These are phyloP conservation scores for Climacteris rufus DNA, from an alignment of 2,113 vertebrate genomes.

Conservation along the genomic window DNA sequence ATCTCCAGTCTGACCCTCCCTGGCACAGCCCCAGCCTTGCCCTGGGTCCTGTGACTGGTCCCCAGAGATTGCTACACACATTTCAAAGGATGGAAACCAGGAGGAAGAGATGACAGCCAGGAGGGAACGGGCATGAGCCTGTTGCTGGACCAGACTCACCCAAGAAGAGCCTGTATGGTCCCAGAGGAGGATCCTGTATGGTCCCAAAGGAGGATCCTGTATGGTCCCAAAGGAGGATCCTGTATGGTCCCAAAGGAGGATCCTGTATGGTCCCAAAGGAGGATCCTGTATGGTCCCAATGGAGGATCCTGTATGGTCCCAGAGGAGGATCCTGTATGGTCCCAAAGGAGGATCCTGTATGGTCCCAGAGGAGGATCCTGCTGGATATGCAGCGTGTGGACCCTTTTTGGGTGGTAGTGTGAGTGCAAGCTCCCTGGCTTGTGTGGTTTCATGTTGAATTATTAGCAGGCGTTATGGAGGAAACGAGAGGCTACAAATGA, in stretches of 20 bases:
- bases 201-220: too few relatives aligned
- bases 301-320: too few relatives aligned
- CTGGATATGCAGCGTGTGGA: neutral
- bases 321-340: too few relatives aligned
- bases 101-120: neutral
- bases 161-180: rapidly evolving
- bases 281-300: too few relatives aligned
- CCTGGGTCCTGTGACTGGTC: neutral
- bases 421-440: neutral
- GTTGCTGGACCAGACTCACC: neutral
- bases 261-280: neutral
- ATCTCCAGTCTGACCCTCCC: rapidly evolving
- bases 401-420: rapidly evolving
- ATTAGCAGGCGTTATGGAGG: neutral
- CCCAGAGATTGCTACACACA: neutral
- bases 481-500: neutral
- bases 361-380: neutral
- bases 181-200: neutral
- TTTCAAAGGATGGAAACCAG: neutral
- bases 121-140: rapidly evolving
- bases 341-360: too few relatives aligned
- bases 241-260: too few relatives aligned
- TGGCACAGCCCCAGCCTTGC: rapidly evolving
- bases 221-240: neutral
- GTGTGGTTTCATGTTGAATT: neutral